Evolutionary conservation across 1,140 invertebrate genomes (phyloP), one percentile per base, ranked within the genome.

Genomic region (Temnothorax nylanderi): DNA sequence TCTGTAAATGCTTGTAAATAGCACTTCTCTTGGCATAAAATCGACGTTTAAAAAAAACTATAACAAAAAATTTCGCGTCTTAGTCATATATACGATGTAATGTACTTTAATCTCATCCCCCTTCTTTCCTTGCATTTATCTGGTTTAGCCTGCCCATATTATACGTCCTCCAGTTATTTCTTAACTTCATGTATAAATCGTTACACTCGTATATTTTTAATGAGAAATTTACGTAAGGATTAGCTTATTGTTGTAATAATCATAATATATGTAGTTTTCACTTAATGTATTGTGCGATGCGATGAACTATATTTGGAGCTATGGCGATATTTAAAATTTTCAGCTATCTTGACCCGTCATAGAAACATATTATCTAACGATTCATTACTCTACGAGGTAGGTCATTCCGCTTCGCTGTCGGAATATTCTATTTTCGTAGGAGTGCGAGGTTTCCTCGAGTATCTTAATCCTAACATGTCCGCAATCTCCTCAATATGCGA

Each of bases 401-500:
- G 85, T 95, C 92, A 95, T 93, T 95, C 95, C 7, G 88, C 91
- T 88, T 95, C 94, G 87, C 91, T 94, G 69, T 95, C 95, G 18
- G 94, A 94, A 91, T 97, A 97, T 77, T 96, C 96, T 91, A 97
- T 97, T 18, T 95, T 95, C 89, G 96, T 95, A 3, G 95, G 94
- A 93, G 97, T 95, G 11, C 95, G 95, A n/a, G 94, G 93, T 91
- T 96, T 96, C 51, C 95, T 96, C 6, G 98, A 98, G 95, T 98
- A 98, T 90, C 96, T 97, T 32, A 98, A 95, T 51, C 97, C 97
- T 71, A 98, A 94, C 86, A 96, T 95, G 93, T 97, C 96, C 41
- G 97, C 97, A 5, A 97, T 97, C 88, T 96, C 96, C 93, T 97
- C 96, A 85, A 98, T 96, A 69, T 97, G 96, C 64, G 96, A 95